Conservation (phyloP, 2,797 vertebrate genomes). For the Acipenser transmontanus region DNA sequence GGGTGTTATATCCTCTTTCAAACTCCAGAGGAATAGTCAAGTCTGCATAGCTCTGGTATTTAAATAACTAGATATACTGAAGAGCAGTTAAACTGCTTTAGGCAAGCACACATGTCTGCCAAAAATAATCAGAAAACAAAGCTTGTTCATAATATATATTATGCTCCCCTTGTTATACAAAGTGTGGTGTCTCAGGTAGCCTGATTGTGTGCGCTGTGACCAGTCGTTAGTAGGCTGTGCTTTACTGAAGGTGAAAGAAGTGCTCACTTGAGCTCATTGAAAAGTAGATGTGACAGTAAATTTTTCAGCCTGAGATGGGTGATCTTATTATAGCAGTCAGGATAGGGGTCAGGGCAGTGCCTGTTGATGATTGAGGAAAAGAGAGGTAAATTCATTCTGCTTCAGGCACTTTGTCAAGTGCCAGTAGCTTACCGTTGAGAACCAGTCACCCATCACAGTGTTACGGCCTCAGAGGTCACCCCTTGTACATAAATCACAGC, state of each 20-base stretch:
- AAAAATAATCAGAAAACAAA: no score
- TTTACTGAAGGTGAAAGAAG: conserved; percentile 93
- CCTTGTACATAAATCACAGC: conserved; percentile 85
- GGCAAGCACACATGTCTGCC: no score
- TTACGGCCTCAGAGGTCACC: conserved; percentile 97
- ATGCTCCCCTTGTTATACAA: no score
- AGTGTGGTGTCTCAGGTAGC: conserved; percentile 43
- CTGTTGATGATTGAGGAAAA: conserved; percentile 99
- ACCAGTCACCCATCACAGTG: conserved; percentile 98
- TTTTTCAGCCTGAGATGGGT: conserved; percentile 94
- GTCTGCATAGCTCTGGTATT: no score
- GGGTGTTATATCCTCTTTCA: no score
- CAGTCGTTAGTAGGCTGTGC: conserved; percentile 25
- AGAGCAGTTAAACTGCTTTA: no score
- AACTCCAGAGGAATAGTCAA: no score
- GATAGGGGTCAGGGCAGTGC: conserved; percentile 96
- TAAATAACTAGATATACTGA: no score
- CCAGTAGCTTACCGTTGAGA: conserved; percentile 98
- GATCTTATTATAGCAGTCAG: conserved; percentile 99
- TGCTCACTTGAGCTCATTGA: conserved; percentile 89
- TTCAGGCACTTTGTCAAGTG: conserved; percentile 98
- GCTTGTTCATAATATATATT: no score
- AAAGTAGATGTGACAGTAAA: conserved; percentile 94
- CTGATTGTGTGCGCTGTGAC: conserved; percentile 20
- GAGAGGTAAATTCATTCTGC: conserved; percentile 99